phyloP scores from a whole-genome alignment of 2,888 invertebrate species.

The Terebella lapidaria region DNA sequence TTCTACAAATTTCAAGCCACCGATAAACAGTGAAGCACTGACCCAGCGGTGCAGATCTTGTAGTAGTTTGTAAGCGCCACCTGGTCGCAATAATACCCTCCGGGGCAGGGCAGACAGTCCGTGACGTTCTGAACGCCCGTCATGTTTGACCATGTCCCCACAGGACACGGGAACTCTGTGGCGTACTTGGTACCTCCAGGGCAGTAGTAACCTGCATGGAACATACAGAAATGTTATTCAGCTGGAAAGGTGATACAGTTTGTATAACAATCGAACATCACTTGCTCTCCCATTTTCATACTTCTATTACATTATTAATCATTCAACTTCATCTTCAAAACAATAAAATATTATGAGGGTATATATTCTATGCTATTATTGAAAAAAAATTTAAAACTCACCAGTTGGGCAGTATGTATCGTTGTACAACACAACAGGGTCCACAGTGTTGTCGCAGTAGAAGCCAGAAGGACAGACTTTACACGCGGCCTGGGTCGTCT shows the following conservation, averaged over 20 bases:
- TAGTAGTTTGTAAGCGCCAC: constrained; percentile 37
- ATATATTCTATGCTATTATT: background rate
- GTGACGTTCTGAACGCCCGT: constrained; percentile 34
- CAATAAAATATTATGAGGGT: too few species aligned
- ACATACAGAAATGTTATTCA: background rate
- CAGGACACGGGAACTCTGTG: constrained; percentile 39
- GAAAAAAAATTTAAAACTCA: constrained; percentile 14
- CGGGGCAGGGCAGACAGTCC: constrained; percentile 45
- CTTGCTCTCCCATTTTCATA: too few species aligned
- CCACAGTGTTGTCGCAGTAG: constrained; percentile 43
- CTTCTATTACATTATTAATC: too few species aligned
- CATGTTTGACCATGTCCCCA: constrained; percentile 40
- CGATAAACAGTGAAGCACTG: too few species aligned
- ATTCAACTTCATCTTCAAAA: too few species aligned
- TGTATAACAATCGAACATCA: too few species aligned
- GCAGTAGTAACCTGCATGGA: constrained; percentile 43
- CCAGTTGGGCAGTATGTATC: constrained; percentile 40
- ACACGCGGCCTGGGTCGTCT: constrained; percentile 35
- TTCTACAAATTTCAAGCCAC: too few species aligned
- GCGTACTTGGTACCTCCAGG: constrained; percentile 39
- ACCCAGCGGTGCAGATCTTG: constrained; percentile 42
- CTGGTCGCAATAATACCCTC: constrained; percentile 46
- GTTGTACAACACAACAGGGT: constrained; percentile 43
- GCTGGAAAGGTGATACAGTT: too few species aligned
- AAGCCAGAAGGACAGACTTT: constrained; percentile 43